Conservation (phyloP, 2,797 vertebrate genomes). For the Xiphophorus birchmanni region DNA sequence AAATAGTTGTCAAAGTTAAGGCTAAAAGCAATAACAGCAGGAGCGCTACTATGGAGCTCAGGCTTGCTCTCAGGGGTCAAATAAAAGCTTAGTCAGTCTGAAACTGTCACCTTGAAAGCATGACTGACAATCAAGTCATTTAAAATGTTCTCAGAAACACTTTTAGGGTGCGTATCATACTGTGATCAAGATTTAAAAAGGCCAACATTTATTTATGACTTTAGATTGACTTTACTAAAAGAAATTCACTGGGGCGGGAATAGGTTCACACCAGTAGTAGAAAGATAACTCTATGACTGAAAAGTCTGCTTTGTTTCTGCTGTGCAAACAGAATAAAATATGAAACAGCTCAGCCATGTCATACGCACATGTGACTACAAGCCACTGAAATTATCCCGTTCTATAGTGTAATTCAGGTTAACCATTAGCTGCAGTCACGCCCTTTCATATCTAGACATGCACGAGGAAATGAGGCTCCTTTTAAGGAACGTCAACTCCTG, state of each 20-base stretch:
- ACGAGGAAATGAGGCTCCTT: background rate
- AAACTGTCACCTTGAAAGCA: constrained; percentile 51
- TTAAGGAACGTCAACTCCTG: background rate
- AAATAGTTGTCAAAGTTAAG: constrained; percentile 63
- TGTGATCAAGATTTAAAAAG: background rate
- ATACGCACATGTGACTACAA: background rate
- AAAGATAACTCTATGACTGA: background rate
- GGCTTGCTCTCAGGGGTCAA: constrained; percentile 41
- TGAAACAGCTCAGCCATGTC: background rate
- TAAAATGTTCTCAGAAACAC: constrained; percentile 22
- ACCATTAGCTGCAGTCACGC: background rate
- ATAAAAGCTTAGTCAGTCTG: constrained; percentile 45
- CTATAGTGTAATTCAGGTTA: background rate
- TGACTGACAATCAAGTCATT: constrained; percentile 24
- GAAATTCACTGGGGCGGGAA: background rate
- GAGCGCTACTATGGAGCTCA: constrained; percentile 19
- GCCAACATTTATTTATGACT: background rate
- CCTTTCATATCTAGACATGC: background rate
- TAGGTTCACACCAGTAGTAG: background rate
- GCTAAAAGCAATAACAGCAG: constrained; percentile 39
- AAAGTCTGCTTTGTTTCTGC: background rate
- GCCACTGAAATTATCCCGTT: background rate
- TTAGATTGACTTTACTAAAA: background rate
- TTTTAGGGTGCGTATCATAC: background rate
- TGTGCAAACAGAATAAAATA: background rate